Conservation (phyloP, 2,113 vertebrate species). For the Seriola aureovittata region DNA sequence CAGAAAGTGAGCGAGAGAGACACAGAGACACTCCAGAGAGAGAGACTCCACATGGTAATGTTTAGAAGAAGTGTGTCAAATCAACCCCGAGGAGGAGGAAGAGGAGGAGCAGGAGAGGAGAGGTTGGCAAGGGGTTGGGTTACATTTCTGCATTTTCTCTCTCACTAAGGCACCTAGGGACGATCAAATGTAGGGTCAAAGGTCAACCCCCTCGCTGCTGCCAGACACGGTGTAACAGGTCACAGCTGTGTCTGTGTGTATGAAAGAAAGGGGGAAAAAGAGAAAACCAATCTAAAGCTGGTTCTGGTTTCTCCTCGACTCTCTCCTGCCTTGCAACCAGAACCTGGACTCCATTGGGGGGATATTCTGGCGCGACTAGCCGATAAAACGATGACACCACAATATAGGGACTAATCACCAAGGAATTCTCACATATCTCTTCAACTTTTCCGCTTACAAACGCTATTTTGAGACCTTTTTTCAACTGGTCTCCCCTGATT, state of each 20-base stretch:
- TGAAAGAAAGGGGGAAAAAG: no score
- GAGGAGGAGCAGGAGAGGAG: conserved; percentile 37
- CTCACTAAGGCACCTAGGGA: conserved; percentile 40
- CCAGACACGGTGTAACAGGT: conserved; percentile 42
- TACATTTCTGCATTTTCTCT: conserved; percentile 64
- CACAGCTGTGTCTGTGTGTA: conserved; percentile 34
- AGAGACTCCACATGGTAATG: conserved; percentile 62
- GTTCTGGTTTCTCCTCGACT: conserved; percentile 5
- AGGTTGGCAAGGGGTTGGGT: conserved; percentile 31
- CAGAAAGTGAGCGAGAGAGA: conserved; percentile 24
- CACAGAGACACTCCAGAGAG: conserved; percentile 12
- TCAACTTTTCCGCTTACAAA: background rate
- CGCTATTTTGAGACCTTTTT: background rate
- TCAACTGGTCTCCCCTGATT: no score
- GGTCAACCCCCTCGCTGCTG: conserved; percentile 30
- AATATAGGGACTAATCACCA: background rate
- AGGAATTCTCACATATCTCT: background rate
- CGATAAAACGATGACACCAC: background rate
- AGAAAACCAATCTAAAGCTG: no score
- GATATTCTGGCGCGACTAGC: background rate
- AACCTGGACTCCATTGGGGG: background rate
- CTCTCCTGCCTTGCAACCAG: background rate
- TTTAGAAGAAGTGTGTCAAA: conserved; percentile 70
- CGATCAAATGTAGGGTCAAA: conserved; percentile 60
- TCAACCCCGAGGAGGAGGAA: conserved; percentile 47